These are phyloP conservation scores for Ephestia elutella DNA, from an alignment of 1,140 invertebrate genomes.

Conservation along the genomic window DNA sequence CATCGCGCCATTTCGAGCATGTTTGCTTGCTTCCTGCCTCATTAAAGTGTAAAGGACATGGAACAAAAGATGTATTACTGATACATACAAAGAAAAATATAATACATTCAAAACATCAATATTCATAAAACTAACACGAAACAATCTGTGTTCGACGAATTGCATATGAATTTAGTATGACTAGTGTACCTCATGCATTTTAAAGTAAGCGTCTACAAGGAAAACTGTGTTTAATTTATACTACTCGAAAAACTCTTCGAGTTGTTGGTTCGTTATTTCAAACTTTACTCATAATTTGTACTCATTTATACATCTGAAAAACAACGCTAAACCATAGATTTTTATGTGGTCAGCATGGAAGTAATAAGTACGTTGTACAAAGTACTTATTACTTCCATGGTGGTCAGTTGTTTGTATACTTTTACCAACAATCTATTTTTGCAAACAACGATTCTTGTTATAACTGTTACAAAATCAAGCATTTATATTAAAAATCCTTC, in stretches of 20 bases:
- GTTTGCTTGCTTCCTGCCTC: slow-evolving; percentile 24
- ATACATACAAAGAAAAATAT: not conserved
- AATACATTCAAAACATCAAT: slow-evolving; percentile 31
- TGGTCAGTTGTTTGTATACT: too few species aligned
- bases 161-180: slow-evolving; percentile 62
- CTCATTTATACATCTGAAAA: too few species aligned
- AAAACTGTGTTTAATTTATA: slow-evolving; percentile 24
- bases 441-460: too few species aligned
- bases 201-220: slow-evolving; percentile 38
- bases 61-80: slow-evolving; percentile 39
- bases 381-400: too few species aligned
- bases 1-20: slow-evolving; percentile 8
- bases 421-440: too few species aligned
- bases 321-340: too few species aligned
- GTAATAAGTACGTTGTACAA: too few species aligned
- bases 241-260: not conserved
- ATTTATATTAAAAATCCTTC: too few species aligned
- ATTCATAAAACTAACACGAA: slow-evolving; percentile 49
- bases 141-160: slow-evolving; percentile 55
- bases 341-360: too few species aligned
- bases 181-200: slow-evolving; percentile 57
- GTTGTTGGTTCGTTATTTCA: too few species aligned
- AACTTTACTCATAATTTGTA: too few species aligned
- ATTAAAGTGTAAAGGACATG: slow-evolving; percentile 29
- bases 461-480: too few species aligned